A percentile compares a stretch with the other conserved stretches of the same genome.
phyloP scores from a whole-genome alignment of 2,888 invertebrate species.

The Noctua janthina region DNA sequence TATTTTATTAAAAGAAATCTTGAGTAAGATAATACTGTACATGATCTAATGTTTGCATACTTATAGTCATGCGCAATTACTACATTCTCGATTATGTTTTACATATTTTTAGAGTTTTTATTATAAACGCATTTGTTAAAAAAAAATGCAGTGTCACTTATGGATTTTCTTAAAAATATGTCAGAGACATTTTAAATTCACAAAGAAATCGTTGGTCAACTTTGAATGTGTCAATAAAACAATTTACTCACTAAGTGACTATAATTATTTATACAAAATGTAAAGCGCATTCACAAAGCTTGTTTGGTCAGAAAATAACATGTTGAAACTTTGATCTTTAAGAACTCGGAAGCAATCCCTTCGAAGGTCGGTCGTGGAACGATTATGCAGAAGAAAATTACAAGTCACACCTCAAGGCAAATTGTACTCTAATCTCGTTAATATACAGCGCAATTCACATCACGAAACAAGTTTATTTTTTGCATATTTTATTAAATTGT shows the following conservation, averaged over 20 bases:
- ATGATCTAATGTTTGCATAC: background rate
- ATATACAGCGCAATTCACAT: conserved; percentile 32
- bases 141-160: too few relatives aligned
- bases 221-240: conserved; percentile 11
- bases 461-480: conserved; percentile 48
- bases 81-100: background rate
- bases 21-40: background rate
- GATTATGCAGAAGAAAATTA: conserved; percentile 61
- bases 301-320: conserved; percentile 56
- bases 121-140: fast-evolving
- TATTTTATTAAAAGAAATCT: conserved; percentile 20
- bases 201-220: background rate
- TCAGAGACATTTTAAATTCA: background rate
- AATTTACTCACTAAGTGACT: background rate
- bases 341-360: conserved; percentile 79
- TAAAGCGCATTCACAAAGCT: conserved; percentile 47
- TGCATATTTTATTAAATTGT: conserved; percentile 57
- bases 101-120: background rate
- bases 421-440: conserved; percentile 47
- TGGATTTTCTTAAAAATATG: background rate
- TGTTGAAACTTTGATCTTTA: conserved; percentile 69
- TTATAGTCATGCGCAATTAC: background rate
- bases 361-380: conserved; percentile 72
- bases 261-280: conserved; percentile 17
- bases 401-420: conserved; percentile 34